These are phyloP conservation scores for Camponotus vicinus DNA, from an alignment of 1,140 invertebrate genomes.

Conservation along the genomic window DNA sequence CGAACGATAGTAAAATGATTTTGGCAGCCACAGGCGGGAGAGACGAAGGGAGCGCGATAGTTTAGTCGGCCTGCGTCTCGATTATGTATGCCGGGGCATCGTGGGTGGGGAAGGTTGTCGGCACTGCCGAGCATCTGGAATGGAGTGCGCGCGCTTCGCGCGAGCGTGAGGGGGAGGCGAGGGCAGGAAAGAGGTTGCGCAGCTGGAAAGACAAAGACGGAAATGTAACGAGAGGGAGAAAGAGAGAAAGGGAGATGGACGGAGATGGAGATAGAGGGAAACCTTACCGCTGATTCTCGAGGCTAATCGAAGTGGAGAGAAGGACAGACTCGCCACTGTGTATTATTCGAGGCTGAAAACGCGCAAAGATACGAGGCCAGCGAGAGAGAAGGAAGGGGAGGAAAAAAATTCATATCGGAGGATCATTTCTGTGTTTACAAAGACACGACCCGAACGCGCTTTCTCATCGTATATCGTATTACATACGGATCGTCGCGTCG, in stretches of 20 bases:
- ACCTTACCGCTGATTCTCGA: constrained; percentile 72
- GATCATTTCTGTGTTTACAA: constrained; percentile 19
- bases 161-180: constrained; percentile 55
- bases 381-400: too few relatives aligned
- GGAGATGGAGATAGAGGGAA: constrained; percentile 60
- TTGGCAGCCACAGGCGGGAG: not conserved
- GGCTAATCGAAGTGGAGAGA: constrained; percentile 58
- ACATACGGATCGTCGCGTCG: not conserved
- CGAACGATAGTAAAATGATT: constrained; percentile 56
- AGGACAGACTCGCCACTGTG: constrained; percentile 56
- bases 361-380: not conserved
- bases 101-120: constrained; percentile 71
- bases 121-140: constrained; percentile 76
- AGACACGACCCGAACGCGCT: too few relatives aligned
- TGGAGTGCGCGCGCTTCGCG: constrained; percentile 60
- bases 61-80: constrained; percentile 64
- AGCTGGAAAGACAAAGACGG: constrained; percentile 29
- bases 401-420: not conserved
- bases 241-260: constrained; percentile 24
- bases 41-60: constrained; percentile 13
- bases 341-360: constrained; percentile 14
- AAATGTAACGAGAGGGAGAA: not conserved
- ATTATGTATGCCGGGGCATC: constrained; percentile 59
- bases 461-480: constrained; percentile 19
- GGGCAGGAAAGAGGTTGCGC: constrained; percentile 51